Percentiles rank a stretch among this genome's conserved stretches.
Evolutionary conservation across 2,888 invertebrate species (phyloP).

Genomic region (Notocelia uddmanniana): DNA sequence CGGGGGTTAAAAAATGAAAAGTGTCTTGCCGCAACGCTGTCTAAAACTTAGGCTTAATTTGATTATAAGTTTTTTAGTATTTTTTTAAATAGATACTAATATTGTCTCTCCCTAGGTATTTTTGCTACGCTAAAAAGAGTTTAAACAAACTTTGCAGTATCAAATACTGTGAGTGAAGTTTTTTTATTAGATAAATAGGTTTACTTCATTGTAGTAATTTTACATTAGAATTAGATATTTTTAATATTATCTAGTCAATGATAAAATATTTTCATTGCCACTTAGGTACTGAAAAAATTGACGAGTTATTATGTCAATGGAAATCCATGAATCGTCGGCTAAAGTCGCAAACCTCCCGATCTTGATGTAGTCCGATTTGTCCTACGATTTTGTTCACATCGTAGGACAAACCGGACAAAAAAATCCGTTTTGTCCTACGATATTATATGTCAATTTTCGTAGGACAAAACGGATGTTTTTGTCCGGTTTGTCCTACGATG

Average conservation of each 20-base stretch:
- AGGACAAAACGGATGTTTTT: too few relatives aligned
- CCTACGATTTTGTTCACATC: too few relatives aligned
- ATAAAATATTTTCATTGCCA: constrained; percentile 25
- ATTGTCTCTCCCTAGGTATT: background rate
- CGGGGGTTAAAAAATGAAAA: background rate
- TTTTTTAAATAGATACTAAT: background rate
- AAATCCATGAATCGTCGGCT: background rate
- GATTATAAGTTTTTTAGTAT: constrained; percentile 1
- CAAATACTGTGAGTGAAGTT: constrained; percentile 22
- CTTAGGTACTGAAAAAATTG: background rate
- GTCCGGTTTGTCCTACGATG: too few relatives aligned
- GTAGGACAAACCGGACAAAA: too few relatives aligned
- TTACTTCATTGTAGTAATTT: constrained; percentile 36
- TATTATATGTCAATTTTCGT: too few relatives aligned
- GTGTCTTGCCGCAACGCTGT: constrained; percentile 38
- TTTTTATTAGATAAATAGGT: background rate
- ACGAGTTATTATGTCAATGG: constrained; percentile 1
- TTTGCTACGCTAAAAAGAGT: constrained; percentile 1
- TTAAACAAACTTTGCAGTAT: constrained; percentile 1
- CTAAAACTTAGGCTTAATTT: constrained; percentile 27
- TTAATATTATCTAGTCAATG: constrained; percentile 43
- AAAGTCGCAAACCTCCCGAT: too few relatives aligned
- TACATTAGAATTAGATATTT: constrained; percentile 44
- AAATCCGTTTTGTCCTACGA: too few relatives aligned
- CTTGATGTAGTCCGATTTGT: too few relatives aligned